These are phyloP conservation scores for Ceratitis capitata DNA, from an alignment of 1,140 invertebrate genomes.

Conservation along the genomic window DNA sequence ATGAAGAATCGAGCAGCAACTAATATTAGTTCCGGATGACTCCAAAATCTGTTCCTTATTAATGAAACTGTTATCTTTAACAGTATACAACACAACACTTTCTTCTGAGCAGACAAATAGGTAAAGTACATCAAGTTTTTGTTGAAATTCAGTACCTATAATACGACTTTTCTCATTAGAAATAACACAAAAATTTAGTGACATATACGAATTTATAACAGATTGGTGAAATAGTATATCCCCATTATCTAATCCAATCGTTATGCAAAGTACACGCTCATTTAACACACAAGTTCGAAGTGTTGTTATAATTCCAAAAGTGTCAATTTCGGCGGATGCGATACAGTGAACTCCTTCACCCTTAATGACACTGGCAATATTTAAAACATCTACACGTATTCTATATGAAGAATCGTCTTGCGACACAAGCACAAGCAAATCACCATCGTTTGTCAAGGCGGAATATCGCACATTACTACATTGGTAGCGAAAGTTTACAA, in stretches of 20 bases:
- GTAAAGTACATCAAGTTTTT: background rate
- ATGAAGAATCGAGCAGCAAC: background rate
- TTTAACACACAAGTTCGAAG: background rate
- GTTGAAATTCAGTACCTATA: background rate
- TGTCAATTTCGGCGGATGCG: background rate
- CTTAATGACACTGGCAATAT: background rate
- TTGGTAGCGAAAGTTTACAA: background rate
- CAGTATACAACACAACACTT: background rate
- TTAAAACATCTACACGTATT: background rate
- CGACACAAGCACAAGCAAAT: background rate
- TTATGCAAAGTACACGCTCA: background rate
- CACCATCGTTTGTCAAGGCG: background rate
- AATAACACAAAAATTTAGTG: background rate
- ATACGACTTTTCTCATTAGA: background rate
- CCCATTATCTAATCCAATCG: constrained; percentile 21
- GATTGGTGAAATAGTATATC: background rate
- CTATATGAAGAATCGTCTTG: background rate
- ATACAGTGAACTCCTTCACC: background rate
- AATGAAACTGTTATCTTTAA: background rate
- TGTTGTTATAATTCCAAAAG: background rate
- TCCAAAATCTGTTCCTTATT: background rate
- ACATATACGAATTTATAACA: background rate
- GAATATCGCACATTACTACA: background rate
- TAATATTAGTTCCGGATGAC: background rate
- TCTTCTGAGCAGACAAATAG: background rate